Base-by-base conservation (phyloP, 2,113 vertebrate genomes). In the Zosterops lateralis region DNA sequence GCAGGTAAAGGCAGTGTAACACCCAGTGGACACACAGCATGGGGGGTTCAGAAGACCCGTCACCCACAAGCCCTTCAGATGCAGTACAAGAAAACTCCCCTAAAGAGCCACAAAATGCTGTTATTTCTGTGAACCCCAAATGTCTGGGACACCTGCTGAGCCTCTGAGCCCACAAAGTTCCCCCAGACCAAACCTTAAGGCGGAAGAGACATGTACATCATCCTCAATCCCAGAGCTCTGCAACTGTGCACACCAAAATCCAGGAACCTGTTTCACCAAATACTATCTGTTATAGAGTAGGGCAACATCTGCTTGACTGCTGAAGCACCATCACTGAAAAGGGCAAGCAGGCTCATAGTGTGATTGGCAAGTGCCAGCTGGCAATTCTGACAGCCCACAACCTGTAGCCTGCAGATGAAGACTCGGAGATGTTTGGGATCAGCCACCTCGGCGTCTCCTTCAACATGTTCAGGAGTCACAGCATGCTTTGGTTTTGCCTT, bases 1-100 rank as follows among this genome's bases (percentile, higher is more conserved):
- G 45, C 24, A 32, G 31, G 3, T 5, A 1, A 1, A 28, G 6
- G 17, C 38, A 58, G 17, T 0, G 1, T 19, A 60, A 66, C 4
- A 48, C 5, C 3, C 10, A 6, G 17, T 1, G 19, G 14, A 12
- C 22, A 20, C 18, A 11, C 3, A 3, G 10, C 0, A 0, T 0
- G 2, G 16, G 2, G 16, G 31, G 51, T 80, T 66, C 44, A 65
- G 47, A 8, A 70, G 14, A 29, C 17, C 1, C 1, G 57, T 4
- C 26, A n/a, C 31, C 4, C 32, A 51, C 16, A 44, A 82, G 14
- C 29, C 10, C 21, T 71, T 34, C 28, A 65, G 32, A 61, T 18
- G 15, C 26, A 64, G 21, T 19, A 31, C 8, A 45, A 42, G 19
- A 70, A 86, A 80, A 25, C 1, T 2, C 7, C 45, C 19, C 8